Percentiles rank a stretch among this genome's conserved stretches.
phyloP scores from a whole-genome alignment of 2,888 invertebrate genomes.

The Stenchaetothrips biformis region DNA sequence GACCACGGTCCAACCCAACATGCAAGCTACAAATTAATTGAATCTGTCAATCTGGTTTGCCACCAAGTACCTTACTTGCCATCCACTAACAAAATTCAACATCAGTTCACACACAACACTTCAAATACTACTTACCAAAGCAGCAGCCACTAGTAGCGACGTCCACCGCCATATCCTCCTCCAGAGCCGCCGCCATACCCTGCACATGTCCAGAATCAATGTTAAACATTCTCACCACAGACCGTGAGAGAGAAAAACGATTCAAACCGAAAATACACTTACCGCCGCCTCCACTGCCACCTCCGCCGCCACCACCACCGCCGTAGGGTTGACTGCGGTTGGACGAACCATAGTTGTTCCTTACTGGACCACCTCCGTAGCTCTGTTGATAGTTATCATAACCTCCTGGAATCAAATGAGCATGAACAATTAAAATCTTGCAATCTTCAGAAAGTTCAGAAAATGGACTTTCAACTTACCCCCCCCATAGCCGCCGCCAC shows the following conservation, averaged over 20 bases:
- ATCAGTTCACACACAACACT: not conserved
- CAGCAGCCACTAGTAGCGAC: not conserved
- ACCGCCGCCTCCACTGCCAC: not conserved
- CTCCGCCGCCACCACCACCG: not conserved
- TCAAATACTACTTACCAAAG: not conserved
- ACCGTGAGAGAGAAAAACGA: not conserved
- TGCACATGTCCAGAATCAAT: not conserved
- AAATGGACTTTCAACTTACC: not conserved
- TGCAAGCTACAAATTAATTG: not conserved
- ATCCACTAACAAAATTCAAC: not conserved
- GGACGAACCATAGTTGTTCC: not conserved
- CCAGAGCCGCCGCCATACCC: not conserved
- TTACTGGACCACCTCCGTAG: not conserved
- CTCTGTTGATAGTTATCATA: slow-evolving; percentile 7
- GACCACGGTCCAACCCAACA: not conserved
- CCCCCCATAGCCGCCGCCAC: not conserved
- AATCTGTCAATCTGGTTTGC: too few species aligned
- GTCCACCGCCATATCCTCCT: not conserved
- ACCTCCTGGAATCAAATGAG: not conserved
- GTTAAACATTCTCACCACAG: not conserved
- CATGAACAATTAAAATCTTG: not conserved
- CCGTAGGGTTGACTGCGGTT: slow-evolving; percentile 13
- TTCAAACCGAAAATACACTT: not conserved
- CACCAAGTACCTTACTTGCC: too few species aligned
- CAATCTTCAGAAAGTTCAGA: not conserved